Conservation (phyloP, 2,797 vertebrate species). For the Chrosomus eos region DNA sequence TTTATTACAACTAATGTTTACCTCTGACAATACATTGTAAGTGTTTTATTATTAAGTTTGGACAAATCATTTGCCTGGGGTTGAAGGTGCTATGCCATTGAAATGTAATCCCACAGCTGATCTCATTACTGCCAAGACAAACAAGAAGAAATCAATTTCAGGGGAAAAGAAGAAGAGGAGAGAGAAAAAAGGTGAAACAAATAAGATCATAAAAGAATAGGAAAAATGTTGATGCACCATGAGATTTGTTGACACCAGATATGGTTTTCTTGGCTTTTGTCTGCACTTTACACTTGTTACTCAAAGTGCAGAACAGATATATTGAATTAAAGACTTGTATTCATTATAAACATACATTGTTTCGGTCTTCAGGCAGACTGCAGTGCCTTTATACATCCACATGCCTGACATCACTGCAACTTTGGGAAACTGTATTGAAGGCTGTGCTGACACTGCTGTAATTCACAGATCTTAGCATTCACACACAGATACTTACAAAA, state of each 20-base stretch:
- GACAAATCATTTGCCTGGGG: constrained; percentile 99
- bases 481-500: background rate
- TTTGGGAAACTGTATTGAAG: background rate
- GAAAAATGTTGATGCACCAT: constrained; percentile 62
- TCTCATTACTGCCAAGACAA: constrained; percentile 95
- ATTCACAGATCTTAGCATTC: background rate
- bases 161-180: constrained; percentile 69
- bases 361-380: constrained; percentile 45
- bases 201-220: constrained; percentile 80
- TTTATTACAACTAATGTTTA: constrained; percentile 99
- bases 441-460: background rate
- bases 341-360: constrained; percentile 62
- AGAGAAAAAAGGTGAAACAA: constrained; percentile 71
- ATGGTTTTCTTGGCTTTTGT: constrained; percentile 58
- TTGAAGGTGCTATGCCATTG: constrained; percentile 94
- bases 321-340: constrained; percentile 67
- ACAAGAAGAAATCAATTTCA: constrained; percentile 92
- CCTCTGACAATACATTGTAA: constrained; percentile 98
- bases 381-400: background rate
- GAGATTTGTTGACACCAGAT: constrained; percentile 52
- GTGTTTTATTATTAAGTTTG: constrained; percentile 98
- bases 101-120: constrained; percentile 94
- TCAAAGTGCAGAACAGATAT: constrained; percentile 71
- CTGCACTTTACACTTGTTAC: constrained; percentile 54
- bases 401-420: constrained; percentile 5